A percentile compares a stretch with the other conserved stretches of the same genome.
These are phyloP conservation scores for Drosophila maculinotata DNA, from an alignment of 2,888 invertebrate species.

Conservation along the genomic window DNA sequence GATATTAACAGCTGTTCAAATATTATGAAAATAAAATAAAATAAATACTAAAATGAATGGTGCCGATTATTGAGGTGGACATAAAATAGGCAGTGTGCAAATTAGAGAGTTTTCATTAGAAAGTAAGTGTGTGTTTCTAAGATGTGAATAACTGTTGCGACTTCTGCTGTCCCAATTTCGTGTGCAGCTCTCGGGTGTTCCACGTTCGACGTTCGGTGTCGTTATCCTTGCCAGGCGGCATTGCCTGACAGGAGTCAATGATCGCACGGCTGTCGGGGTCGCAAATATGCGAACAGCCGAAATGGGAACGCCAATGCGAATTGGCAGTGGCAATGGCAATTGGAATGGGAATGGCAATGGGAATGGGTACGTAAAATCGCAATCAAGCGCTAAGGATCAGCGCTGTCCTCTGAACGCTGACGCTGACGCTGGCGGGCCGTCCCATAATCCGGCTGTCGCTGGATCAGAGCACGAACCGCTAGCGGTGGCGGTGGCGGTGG, in stretches of 20 bases:
- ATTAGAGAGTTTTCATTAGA: no score
- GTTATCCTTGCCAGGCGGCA: slow-evolving; percentile 21
- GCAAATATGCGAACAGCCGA: slow-evolving; percentile 52
- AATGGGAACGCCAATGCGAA: no score
- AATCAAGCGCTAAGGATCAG: slow-evolving; percentile 73
- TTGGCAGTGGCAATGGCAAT: no score
- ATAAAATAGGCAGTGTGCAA: no score
- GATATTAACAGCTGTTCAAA: no score
- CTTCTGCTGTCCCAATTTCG: slow-evolving; percentile 10
- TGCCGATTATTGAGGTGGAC: no score
- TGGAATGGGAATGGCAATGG: no score
- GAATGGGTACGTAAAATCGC: slow-evolving; percentile 64
- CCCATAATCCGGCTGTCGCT: slow-evolving; percentile 69
- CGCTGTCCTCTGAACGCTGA: no score
- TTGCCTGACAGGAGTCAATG: slow-evolving; percentile 77
- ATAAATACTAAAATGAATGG: no score
- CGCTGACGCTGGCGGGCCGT: slow-evolving; percentile 14
- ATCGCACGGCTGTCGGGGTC: slow-evolving; percentile 69
- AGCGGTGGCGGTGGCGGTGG: slow-evolving; percentile 3
- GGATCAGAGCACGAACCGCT: slow-evolving; percentile 67
- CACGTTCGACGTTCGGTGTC: slow-evolving; percentile 5
- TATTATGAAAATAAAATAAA: no score
- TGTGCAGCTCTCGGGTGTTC: slow-evolving; percentile 14
- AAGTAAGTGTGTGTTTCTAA: no score
- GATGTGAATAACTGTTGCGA: slow-evolving; percentile 11